These are phyloP conservation scores for Guaruba guarouba DNA, from an alignment of 2,113 vertebrate genomes.

Conservation along the genomic window DNA sequence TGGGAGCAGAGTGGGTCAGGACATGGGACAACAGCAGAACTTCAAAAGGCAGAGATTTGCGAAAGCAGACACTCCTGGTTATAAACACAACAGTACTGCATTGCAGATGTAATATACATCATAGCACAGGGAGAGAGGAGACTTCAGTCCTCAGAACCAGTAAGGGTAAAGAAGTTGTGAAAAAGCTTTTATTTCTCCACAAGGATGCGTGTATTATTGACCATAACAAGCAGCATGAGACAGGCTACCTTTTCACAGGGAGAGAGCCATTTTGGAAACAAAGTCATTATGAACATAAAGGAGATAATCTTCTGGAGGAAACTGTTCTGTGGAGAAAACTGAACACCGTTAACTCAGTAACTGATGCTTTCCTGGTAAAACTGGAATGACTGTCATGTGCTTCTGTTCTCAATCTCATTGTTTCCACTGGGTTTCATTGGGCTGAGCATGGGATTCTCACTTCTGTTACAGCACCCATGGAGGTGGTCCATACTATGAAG, in stretches of 20 bases:
- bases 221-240: neutral
- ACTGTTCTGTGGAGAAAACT: neutral
- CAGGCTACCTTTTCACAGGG: neutral
- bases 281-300: neutral
- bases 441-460: neutral
- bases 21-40: neutral
- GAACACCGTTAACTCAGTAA: neutral
- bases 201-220: neutral
- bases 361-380: neutral
- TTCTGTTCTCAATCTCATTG: neutral
- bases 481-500: neutral
- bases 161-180: neutral
- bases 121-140: neutral
- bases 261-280: neutral
- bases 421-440: slow-evolving; percentile 1
- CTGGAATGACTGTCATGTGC: neutral
- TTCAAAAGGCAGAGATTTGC: neutral
- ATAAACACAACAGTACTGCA: neutral
- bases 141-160: neutral
- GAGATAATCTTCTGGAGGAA: neutral
- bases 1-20: neutral
- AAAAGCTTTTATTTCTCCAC: neutral
- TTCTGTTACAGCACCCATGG: neutral
- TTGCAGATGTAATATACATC: neutral
- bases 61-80: neutral